A percentile compares a stretch with the other conserved stretches of the same genome.
Conservation (phyloP, 2,113 vertebrate genomes). For the Orientallactaga bullata region DNA sequence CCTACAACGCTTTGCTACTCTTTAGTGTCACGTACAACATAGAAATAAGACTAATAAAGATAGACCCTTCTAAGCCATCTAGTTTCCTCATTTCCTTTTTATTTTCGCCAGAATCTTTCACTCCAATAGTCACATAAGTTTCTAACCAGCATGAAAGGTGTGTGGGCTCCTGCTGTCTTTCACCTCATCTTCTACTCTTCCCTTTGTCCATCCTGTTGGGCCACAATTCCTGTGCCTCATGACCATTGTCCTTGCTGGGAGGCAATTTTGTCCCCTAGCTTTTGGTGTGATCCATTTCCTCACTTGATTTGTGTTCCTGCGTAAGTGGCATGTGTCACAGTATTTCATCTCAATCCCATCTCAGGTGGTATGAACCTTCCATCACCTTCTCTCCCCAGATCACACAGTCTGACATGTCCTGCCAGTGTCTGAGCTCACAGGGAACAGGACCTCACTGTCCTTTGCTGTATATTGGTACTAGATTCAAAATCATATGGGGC, state of each 20-base stretch:
- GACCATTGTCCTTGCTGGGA: background rate
- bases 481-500: background rate
- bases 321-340: background rate
- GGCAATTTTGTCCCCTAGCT: too few species aligned
- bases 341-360: background rate
- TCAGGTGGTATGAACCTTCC: background rate
- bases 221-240: background rate
- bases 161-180: rapidly evolving
- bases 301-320: background rate
- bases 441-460: too few species aligned
- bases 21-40: background rate
- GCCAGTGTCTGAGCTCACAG: background rate
- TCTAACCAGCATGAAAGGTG: background rate
- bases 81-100: background rate
- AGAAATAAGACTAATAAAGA: background rate
- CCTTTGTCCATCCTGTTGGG: background rate
- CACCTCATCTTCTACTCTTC: background rate
- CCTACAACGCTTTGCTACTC: background rate
- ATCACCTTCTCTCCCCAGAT: too few species aligned
- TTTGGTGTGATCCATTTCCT: background rate
- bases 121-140: background rate
- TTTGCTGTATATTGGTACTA: background rate
- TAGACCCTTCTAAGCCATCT: background rate
- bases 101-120: background rate
- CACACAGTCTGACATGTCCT: too few species aligned